phyloP scores from a whole-genome alignment of 2,113 vertebrate species.

The Nasalis larvatus region DNA sequence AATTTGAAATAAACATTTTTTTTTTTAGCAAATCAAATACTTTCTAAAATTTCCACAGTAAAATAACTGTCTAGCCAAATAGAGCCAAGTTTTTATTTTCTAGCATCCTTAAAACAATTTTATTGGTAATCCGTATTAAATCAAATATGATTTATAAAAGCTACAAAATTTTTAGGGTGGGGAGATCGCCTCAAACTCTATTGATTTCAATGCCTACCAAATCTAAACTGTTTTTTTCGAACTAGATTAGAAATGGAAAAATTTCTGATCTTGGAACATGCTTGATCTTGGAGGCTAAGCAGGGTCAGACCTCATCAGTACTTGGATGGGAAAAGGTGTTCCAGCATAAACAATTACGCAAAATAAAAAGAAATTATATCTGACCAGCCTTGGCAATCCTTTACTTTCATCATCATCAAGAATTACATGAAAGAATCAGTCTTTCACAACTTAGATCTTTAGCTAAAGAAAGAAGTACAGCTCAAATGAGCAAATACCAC shows the following conservation, averaged over 20 bases:
- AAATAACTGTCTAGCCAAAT: neutral
- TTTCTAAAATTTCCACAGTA: neutral
- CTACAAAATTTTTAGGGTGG: neutral
- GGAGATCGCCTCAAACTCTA: neutral
- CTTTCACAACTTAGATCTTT: neutral
- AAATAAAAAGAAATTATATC: neutral
- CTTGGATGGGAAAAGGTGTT: neutral
- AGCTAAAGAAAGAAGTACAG: neutral
- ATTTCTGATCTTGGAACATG: no score
- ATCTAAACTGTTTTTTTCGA: neutral
- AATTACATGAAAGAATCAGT: neutral
- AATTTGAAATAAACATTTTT: conserved; percentile 30
- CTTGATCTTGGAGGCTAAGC: no score
- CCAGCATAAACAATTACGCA: neutral
- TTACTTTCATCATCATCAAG: conserved; percentile 11
- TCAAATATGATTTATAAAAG: conserved; percentile 47
- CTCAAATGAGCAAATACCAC: neutral
- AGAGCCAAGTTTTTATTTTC: conserved; percentile 6
- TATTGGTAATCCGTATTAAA: neutral
- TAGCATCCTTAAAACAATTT: conserved; percentile 26
- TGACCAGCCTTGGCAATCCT: neutral
- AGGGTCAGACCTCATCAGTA: no score
- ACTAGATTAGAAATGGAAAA: neutral
- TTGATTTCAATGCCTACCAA: neutral
- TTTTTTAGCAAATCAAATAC: conserved; percentile 14